phyloP scores from a whole-genome alignment of 2,797 vertebrate species.

The Thunnus albacares region DNA sequence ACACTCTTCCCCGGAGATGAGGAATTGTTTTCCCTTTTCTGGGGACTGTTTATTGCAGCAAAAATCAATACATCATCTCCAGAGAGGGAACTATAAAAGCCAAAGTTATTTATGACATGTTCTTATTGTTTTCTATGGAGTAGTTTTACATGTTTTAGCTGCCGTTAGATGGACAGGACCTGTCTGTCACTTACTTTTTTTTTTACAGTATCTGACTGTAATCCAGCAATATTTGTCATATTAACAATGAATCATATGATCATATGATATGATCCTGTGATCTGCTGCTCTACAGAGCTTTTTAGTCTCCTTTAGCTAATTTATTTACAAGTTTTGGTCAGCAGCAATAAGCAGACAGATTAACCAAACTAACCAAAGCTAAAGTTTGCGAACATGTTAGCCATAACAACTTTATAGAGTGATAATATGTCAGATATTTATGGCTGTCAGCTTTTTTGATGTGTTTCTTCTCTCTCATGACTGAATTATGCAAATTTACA shows the following conservation, averaged over 20 bases:
- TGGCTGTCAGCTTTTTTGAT: too few species aligned
- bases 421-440: neutral
- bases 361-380: too few species aligned
- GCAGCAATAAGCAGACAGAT: neutral
- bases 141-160: slow-evolving; percentile 48
- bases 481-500: neutral
- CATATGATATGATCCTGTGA: too few species aligned
- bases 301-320: neutral
- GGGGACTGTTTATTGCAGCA: slow-evolving; percentile 27
- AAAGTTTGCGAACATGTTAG: too few species aligned
- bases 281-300: neutral
- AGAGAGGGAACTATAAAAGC: slow-evolving; percentile 39
- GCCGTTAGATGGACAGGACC: neutral
- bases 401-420: too few species aligned
- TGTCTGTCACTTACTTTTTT: neutral
- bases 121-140: slow-evolving; percentile 42
- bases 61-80: slow-evolving; percentile 60
- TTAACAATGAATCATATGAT: neutral
- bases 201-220: neutral
- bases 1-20: slow-evolving; percentile 22
- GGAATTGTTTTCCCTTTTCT: slow-evolving; percentile 22
- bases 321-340: neutral
- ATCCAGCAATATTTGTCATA: neutral
- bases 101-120: slow-evolving; percentile 34
- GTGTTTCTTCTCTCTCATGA: neutral